A percentile compares a stretch with the other conserved stretches of the same genome.
Evolutionary conservation across 2,888 invertebrate genomes (phyloP).

Genomic region (Creontiades dilutus): DNA sequence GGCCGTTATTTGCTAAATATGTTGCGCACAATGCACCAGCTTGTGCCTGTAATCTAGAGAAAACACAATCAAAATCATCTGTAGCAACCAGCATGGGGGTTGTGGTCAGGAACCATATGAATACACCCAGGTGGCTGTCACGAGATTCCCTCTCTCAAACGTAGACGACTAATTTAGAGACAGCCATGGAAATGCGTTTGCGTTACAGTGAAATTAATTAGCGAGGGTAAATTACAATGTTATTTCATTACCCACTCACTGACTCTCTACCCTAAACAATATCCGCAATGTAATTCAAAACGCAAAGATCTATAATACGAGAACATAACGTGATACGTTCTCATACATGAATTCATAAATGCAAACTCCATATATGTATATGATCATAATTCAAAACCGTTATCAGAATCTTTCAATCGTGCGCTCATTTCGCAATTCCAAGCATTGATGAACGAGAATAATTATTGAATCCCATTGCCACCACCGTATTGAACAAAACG

Average conservation of each 20-base stretch:
- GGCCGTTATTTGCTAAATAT: no score
- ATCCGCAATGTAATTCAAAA: background rate
- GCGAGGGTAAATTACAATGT: conserved; percentile 16
- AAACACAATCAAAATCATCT: conserved; percentile 1
- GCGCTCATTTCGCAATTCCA: no score
- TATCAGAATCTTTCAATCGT: no score
- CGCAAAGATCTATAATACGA: background rate
- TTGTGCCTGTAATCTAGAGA: background rate
- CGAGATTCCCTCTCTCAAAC: conserved; percentile 30
- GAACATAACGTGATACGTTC: no score
- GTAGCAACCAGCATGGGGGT: background rate
- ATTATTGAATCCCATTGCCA: no score
- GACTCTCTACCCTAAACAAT: background rate
- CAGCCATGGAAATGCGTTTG: conserved; percentile 22
- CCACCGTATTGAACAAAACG: no score
- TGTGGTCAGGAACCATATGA: conserved; percentile 34
- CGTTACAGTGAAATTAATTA: conserved; percentile 32
- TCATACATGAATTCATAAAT: no score
- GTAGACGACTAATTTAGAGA: conserved; percentile 32
- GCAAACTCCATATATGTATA: no score
- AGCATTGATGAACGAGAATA: no score
- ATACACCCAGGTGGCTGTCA: conserved; percentile 16
- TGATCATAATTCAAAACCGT: no score
- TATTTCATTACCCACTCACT: conserved; percentile 16
- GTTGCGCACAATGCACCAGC: background rate